Evolutionary conservation across 2,797 vertebrate species (phyloP), one percentile per base, ranked within the genome.

Genomic region (Squalus acanthias): DNA sequence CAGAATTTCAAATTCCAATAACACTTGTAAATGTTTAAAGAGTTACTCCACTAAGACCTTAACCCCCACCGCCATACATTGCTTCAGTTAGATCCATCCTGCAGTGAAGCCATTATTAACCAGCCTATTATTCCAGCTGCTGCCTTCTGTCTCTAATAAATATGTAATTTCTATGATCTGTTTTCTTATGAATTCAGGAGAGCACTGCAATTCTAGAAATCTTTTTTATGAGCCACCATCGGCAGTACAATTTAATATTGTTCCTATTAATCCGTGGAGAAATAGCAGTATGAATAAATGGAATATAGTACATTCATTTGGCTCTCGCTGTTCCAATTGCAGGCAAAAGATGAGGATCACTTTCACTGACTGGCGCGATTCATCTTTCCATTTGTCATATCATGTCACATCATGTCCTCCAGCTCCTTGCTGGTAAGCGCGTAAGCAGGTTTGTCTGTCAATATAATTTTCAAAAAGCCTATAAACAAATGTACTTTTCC

Each of bases 401-500:
- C 96, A 65, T 96, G 96, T 97, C 97, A 97, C 94, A 91, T 97
- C 97, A 97, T 96, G 95, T 95, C 95, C 97, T 97, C 97, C 97
- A 97, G 96, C 97, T 96, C 97, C 96, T 97, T 97, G 96, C 97
- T 97, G 97, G 97, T 97, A 97, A 97, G 96, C 96, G 96, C 97
- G 72, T 97, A 97, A 97, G 96, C 91, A 97, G 96, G 76, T 97
- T 96, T 97, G 98, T 97, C 97, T 98, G 97, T 98, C 98, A 98
- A 97, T 97, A 97, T 96, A 97, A 98, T 98, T 96, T 97, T 96
- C 96, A 97, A 96, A 96, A 97, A 96, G 96, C 96, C 97, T 96
- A 96, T 87, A 97, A 97, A 97, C 96, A 97, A 97, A 97, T 97
- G 96, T 97, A 98, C 97, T 97, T 97, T 97, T 96, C 96, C 97